phyloP scores from a whole-genome alignment of 2,888 invertebrate genomes.

The Microplitis manilae region DNA sequence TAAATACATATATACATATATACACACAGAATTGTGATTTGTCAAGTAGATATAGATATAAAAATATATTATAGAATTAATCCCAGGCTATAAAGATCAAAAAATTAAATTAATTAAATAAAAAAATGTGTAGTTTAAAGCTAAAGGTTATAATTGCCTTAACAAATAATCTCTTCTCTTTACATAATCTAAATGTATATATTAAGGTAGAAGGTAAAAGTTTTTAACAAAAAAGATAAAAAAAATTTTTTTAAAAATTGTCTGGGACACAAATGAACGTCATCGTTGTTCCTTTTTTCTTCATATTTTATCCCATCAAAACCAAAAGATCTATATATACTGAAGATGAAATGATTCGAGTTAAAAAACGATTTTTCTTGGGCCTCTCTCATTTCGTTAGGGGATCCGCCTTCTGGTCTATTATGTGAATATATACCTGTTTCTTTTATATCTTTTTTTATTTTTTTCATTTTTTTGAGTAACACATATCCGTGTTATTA shows the following conservation, averaged over 20 bases:
- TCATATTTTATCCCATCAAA: conserved; percentile 6
- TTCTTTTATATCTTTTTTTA: conserved; percentile 28
- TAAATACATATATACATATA: background rate
- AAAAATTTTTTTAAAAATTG: too few relatives aligned
- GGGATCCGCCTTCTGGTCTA: conserved; percentile 36
- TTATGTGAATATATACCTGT: conserved; percentile 50
- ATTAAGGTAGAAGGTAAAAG: too few relatives aligned
- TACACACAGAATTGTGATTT: conserved; percentile 28
- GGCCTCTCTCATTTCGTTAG: conserved; percentile 45
- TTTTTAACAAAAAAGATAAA: too few relatives aligned
- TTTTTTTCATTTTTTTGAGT: background rate
- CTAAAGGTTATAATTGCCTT: conserved; percentile 5
- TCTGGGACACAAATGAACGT: background rate
- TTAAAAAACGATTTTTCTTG: conserved; percentile 66
- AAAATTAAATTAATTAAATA: conserved; percentile 13
- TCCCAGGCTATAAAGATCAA: conserved; percentile 9
- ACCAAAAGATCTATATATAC: background rate
- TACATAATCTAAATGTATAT: background rate
- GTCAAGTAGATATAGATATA: conserved; percentile 27
- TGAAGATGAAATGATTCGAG: conserved; percentile 50
- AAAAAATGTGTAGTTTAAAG: conserved; percentile 14
- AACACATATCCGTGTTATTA: conserved; percentile 4
- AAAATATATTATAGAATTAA: background rate
- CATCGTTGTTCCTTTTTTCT: background rate
- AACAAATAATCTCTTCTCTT: background rate